Percentiles rank a stretch among this genome's conserved stretches.
phyloP scores from a whole-genome alignment of 2,888 invertebrate species.

The Dynastes maya region DNA sequence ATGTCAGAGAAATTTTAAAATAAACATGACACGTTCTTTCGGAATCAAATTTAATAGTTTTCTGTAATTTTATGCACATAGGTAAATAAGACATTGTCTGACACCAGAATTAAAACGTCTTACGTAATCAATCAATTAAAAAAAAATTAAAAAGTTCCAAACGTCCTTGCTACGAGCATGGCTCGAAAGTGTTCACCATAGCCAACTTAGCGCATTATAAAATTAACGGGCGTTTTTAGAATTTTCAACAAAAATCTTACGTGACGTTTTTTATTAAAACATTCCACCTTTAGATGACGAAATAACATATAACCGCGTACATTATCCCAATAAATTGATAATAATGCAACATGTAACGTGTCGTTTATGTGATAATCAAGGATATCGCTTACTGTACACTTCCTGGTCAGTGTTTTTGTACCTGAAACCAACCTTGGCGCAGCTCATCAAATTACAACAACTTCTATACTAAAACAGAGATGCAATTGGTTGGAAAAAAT shows the following conservation, averaged over 20 bases:
- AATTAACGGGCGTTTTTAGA: neutral
- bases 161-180: too few species aligned
- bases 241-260: neutral
- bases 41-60: too few species aligned
- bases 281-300: too few species aligned
- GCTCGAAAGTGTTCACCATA: neutral
- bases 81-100: too few species aligned
- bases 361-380: slow-evolving; percentile 43
- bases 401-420: slow-evolving; percentile 24
- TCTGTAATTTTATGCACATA: too few species aligned
- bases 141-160: neutral
- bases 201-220: neutral
- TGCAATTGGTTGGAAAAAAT: neutral
- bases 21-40: too few species aligned
- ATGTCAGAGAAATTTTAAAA: too few species aligned
- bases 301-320: too few species aligned
- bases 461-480: slow-evolving; percentile 4
- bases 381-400: slow-evolving; percentile 4
- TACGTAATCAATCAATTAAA: neutral
- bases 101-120: neutral
- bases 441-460: slow-evolving; percentile 19
- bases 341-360: slow-evolving; percentile 16
- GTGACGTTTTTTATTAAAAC: slow-evolving; percentile 8
- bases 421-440: slow-evolving; percentile 7
- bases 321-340: slow-evolving; percentile 19